Evolutionary conservation across 1,140 invertebrate species (phyloP).

Genomic region (Pogonomyrmex californicus): DNA sequence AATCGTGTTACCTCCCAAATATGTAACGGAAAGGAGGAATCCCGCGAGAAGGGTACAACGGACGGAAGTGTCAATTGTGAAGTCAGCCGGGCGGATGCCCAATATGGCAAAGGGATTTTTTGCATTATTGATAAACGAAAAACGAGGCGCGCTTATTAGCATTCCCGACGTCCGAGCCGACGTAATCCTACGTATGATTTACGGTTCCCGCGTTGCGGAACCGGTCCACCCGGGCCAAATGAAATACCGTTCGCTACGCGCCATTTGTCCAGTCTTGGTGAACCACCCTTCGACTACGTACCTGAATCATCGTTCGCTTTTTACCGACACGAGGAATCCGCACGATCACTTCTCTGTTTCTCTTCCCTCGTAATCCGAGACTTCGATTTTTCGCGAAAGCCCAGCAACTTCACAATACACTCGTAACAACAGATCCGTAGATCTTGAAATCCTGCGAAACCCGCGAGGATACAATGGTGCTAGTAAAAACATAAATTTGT

Average conservation of each 20-base stretch:
- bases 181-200: constrained; percentile 80
- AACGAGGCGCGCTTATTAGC: constrained; percentile 76
- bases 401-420: constrained; percentile 12
- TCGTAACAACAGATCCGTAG: constrained; percentile 9
- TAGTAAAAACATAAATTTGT: constrained; percentile 14
- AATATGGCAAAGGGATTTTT: constrained; percentile 15
- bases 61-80: constrained; percentile 25
- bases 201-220: constrained; percentile 76
- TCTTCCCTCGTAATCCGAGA: constrained; percentile 37
- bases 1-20: background rate
- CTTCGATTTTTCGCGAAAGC: background rate
- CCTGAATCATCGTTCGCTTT: constrained; percentile 46
- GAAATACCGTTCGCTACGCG: constrained; percentile 70
- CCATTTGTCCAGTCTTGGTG: constrained; percentile 38
- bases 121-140: constrained; percentile 59
- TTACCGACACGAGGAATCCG: constrained; percentile 24
- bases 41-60: background rate
- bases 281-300: constrained; percentile 30
- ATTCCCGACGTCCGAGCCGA: constrained; percentile 71
- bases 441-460: background rate
- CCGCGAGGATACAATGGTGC: background rate
- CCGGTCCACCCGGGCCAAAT: constrained; percentile 78
- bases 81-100: background rate
- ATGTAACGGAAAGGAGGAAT: background rate
- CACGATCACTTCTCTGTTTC: constrained; percentile 7